These are phyloP conservation scores for Rhyacophila brunnea DNA, from an alignment of 1,140 invertebrate species.

Conservation along the genomic window DNA sequence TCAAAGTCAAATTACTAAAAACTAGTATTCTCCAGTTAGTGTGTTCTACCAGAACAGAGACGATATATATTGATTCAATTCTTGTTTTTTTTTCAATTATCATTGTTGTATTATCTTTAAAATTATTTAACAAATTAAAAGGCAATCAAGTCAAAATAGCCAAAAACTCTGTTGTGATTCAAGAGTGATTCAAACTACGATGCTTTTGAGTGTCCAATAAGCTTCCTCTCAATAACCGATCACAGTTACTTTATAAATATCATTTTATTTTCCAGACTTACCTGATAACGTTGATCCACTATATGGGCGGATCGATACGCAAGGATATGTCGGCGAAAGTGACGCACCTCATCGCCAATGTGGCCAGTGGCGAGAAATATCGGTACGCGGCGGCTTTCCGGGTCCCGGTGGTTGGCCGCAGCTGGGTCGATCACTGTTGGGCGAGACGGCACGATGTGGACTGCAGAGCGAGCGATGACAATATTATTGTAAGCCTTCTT, in stretches of 20 bases:
- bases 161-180: too few relatives aligned
- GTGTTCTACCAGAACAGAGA: too few relatives aligned
- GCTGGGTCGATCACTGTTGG: slow-evolving; percentile 89
- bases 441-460: slow-evolving; percentile 66
- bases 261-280: slow-evolving; percentile 62
- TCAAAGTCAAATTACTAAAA: too few relatives aligned
- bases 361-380: slow-evolving; percentile 82
- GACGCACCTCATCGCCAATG: slow-evolving; percentile 89
- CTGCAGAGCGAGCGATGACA: slow-evolving; percentile 65
- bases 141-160: too few relatives aligned
- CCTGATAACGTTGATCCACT: slow-evolving; percentile 83
- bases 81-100: too few relatives aligned
- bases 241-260: neutral
- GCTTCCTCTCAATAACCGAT: neutral
- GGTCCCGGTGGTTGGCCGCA: slow-evolving; percentile 81
- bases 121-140: too few relatives aligned
- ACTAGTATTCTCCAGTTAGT: too few relatives aligned
- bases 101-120: too few relatives aligned
- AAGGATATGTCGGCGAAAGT: slow-evolving; percentile 84
- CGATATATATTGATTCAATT: too few relatives aligned
- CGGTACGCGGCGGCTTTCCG: slow-evolving; percentile 83
- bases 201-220: too few relatives aligned
- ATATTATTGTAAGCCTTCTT: slow-evolving; percentile 65
- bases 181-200: too few relatives aligned
- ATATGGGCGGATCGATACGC: slow-evolving; percentile 91